These are phyloP conservation scores for Rotaria sp. DNA, from an alignment of 2,888 invertebrate species.

Conservation along the genomic window DNA sequence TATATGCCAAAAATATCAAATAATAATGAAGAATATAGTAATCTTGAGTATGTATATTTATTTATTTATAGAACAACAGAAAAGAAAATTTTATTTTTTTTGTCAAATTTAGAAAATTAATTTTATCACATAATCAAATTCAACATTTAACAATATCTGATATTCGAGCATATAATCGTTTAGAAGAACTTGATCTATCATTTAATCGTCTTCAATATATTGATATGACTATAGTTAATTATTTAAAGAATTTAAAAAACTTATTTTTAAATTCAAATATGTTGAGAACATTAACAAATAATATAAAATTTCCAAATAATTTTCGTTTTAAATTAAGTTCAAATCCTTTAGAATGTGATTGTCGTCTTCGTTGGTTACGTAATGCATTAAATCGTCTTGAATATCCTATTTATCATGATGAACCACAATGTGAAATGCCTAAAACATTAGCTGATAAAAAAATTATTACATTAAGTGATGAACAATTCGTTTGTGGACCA, in stretches of 20 bases:
- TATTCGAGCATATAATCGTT: background rate
- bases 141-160: background rate
- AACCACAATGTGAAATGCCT: constrained; percentile 16
- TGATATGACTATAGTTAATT: background rate
- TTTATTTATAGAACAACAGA: background rate
- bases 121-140: constrained; percentile 25
- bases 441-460: background rate
- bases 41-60: background rate
- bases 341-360: constrained; percentile 25
- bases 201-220: background rate
- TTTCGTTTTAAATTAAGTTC: constrained; percentile 16
- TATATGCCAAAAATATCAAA: background rate
- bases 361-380: constrained; percentile 20
- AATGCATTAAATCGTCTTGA: background rate
- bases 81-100: too few species aligned
- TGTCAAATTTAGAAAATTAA: background rate
- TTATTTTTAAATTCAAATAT: constrained; percentile 6
- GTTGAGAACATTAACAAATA: constrained; percentile 1
- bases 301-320: constrained; percentile 1
- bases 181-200: background rate
- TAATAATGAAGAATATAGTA: background rate
- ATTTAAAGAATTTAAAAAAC: background rate
- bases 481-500: constrained; percentile 21
- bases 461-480: background rate
- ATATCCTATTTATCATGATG: constrained; percentile 21